Evolutionary conservation across 2,888 invertebrate genomes (phyloP).

Genomic region (Stomorhina lunata): DNA sequence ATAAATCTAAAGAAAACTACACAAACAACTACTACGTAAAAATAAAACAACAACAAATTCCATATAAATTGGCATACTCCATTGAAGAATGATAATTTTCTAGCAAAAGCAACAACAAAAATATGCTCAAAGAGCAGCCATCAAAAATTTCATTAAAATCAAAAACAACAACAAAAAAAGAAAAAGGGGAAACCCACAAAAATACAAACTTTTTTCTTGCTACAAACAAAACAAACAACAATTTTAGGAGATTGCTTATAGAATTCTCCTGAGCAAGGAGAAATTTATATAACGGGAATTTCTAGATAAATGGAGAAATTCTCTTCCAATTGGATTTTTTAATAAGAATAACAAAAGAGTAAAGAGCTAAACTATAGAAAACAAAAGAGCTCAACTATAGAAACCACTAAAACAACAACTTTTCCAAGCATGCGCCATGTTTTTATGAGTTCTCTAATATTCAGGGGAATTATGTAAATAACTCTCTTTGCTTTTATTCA

Average conservation of each 20-base stretch:
- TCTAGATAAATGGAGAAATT: conserved; percentile 57
- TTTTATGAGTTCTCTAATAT: conserved; percentile 44
- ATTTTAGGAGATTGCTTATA: background rate
- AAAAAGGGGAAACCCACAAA: conserved; percentile 18
- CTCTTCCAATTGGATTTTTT: conserved; percentile 37
- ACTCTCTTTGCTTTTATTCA: background rate
- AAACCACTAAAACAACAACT: background rate
- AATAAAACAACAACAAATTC: conserved; percentile 1
- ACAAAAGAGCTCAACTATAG: conserved; percentile 22
- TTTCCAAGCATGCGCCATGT: conserved; percentile 73
- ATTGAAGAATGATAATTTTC: conserved; percentile 71
- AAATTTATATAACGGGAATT: background rate
- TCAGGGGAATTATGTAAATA: background rate
- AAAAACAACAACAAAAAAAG: background rate
- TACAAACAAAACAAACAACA: background rate
- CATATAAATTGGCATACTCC: conserved; percentile 79
- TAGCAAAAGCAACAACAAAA: background rate
- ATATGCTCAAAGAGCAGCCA: conserved; percentile 28
- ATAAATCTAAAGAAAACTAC: conserved; percentile 4
- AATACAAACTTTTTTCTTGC: background rate
- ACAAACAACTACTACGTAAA: background rate
- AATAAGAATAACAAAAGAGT: background rate
- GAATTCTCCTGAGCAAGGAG: background rate
- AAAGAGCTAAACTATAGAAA: background rate
- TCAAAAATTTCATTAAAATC: conserved; percentile 29